Percentiles rank a stretch among this genome's conserved stretches.
These are phyloP conservation scores for Anabacerthia variegaticeps DNA, from an alignment of 2,797 vertebrate species.

Conservation along the genomic window DNA sequence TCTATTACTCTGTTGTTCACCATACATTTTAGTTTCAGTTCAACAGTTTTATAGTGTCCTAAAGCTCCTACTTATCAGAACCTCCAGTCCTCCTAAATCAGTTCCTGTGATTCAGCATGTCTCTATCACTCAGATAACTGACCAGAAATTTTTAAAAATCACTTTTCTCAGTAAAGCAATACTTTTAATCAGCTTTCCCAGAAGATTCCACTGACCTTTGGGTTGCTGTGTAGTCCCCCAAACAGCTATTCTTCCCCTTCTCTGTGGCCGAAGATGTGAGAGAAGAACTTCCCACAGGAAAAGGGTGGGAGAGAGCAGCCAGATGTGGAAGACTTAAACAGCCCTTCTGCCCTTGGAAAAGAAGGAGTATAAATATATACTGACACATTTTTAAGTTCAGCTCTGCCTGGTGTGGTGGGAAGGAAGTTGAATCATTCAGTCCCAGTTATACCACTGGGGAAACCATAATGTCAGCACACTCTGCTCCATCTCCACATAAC, in stretches of 20 bases:
- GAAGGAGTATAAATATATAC: conserved; percentile 56
- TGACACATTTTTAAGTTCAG: conserved; percentile 45
- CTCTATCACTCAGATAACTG: not conserved
- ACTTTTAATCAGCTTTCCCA: conserved; percentile 45
- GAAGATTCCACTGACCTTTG: conserved; percentile 52
- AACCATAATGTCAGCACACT: conserved; percentile 34
- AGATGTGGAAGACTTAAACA: conserved; percentile 63
- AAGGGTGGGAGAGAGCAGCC: conserved; percentile 58
- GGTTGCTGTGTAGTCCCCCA: conserved; percentile 7
- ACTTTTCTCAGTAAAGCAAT: not conserved
- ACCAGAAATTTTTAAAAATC: not conserved
- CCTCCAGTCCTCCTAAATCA: not conserved
- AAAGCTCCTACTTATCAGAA: not conserved
- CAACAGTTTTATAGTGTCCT: not conserved
- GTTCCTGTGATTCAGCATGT: not conserved
- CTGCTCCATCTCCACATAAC: not conserved
- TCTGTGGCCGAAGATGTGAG: not conserved
- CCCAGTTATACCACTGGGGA: conserved; percentile 20
- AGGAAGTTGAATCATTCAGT: conserved; percentile 23
- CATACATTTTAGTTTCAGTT: not conserved
- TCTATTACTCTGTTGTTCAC: not conserved
- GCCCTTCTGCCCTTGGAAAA: conserved; percentile 47
- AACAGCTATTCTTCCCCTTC: conserved; percentile 47
- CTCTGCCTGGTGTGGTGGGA: not conserved
- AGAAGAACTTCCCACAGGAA: conserved; percentile 67